Evolutionary conservation across 1,140 invertebrate genomes (phyloP), one percentile per base, ranked within the genome.

Genomic region (Meteorus sp.): DNA sequence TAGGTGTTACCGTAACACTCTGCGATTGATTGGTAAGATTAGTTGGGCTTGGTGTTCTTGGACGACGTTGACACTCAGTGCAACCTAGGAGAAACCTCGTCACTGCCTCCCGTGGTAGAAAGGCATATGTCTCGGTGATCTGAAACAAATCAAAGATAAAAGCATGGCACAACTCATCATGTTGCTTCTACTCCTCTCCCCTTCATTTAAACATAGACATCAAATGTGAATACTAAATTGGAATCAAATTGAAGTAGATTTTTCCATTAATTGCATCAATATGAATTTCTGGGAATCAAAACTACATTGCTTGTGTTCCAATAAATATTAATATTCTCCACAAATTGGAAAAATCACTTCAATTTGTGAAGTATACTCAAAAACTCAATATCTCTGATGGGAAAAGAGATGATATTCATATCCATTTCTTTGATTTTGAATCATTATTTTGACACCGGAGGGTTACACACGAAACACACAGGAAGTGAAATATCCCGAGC

Each of bases 51-150:
- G 86, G 84, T 50, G 91, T 88, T 64, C 91, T 86, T 63, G 93
- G 91, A 56, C 92, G 86, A 69, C 93, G 88, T 71, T 95, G 93
- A 75, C 94, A 96, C 72, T 95, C 93, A n/a, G 90, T 88, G 76
- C 94, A 95, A 60, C 93, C 92, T 67, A 95, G 88, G 23, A 97
- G 86, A 78, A 97, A 97, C 64, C 92, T 88, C 37, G 95, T 97
- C 68, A 98, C 94, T 1, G 95, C 94, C 79, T 97, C 94, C 27
- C 94, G 86, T 1, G 95, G 95, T 54, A 98, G 83, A 71, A 97
- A 97, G 3, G 94, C 93, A 80, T 95, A 97, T 39, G 91, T 94
- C 76, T 97, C 94, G 7, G 94, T 95, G 70, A 97, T 95, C 94
- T 97, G 83, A 23, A 83, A 82, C 66, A 70, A 69, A 77, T 74